Base-by-base conservation (phyloP, 2,888 invertebrate species). In the Iselma pallidipennis region DNA sequence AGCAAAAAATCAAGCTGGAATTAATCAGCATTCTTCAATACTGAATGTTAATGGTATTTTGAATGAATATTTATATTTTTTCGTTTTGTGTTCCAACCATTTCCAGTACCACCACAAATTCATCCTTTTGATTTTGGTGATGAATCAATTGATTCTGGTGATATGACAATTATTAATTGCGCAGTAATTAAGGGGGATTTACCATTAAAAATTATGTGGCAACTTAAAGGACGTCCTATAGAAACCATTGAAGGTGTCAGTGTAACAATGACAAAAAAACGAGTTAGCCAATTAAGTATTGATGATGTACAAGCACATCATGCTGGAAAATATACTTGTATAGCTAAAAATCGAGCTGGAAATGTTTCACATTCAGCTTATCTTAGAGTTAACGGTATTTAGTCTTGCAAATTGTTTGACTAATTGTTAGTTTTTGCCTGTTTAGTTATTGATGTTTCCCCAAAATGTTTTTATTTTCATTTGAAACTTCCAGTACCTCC, bases 191-290 rank as follows among this genome's bases (percentile, higher is more conserved):
- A 91, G 78, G 93, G 94, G 33, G 94, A 95, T 79, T 70, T 89
- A 64, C 94, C 94, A 10, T 82, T 95, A 61, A 86, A 86, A 68
- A 90, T 94, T 61, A 84, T 85, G 58, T 94, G 93, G 93, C 87
- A 83, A 52, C 85, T 87, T 72, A 84, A 86, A 70, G 83, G 81
- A 57, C 79, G 79, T 65, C 71, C 76, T 25, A 71, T 85, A 19
- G 78, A 75, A 69, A 83, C 83, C 69, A 84, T 84, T 66, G 83
- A 82, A 61, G 86, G 88, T 55, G 82, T 88, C 45, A 82, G 85
- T 16, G 81, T 85, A 55, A 82, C 84, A 42, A 83, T 83, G 37
- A 86, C 85, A 64, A 88, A 86, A 66, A 87, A 87, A 74, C 84
- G 87, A 78, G 85, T 88, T 42, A 88, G 87, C 73, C 84, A 87